Conservation (phyloP, 2,113 vertebrate species). For the Scomber colias region DNA sequence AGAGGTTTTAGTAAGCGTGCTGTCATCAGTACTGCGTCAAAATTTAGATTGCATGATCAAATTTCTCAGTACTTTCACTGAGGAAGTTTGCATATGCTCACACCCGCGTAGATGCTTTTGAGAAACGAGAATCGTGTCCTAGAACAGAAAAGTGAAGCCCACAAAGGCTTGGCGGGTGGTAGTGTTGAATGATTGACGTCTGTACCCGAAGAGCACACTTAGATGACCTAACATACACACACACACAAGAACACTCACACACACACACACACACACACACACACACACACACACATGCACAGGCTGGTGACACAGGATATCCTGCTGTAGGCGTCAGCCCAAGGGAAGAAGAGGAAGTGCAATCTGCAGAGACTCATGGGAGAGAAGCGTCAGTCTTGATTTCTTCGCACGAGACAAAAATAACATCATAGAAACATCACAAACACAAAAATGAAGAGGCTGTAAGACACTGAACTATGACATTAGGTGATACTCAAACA, state of each 20-base stretch:
- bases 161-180: not conserved
- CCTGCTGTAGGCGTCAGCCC: slow-evolving; percentile 52
- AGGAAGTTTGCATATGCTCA: not conserved
- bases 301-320: slow-evolving; percentile 70
- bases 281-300: not conserved
- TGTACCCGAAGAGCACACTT: not conserved
- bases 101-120: not conserved
- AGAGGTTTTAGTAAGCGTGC: slow-evolving; percentile 49
- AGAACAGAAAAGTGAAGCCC: not conserved
- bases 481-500: not conserved
- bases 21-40: slow-evolving; percentile 18
- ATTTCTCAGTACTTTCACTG: slow-evolving; percentile 2
- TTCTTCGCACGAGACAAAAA: not conserved
- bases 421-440: not conserved
- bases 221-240: slow-evolving; percentile 11
- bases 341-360: slow-evolving; percentile 63
- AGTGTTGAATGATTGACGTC: slow-evolving; percentile 14
- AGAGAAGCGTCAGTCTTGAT: not conserved
- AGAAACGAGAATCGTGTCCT: not conserved
- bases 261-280: not conserved
- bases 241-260: not conserved
- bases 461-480: not conserved
- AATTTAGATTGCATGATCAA: slow-evolving; percentile 15
- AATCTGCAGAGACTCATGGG: slow-evolving; percentile 20
- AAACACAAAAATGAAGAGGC: not conserved